These are phyloP conservation scores for Oncorhynchus nerka DNA, from an alignment of 2,113 vertebrate species.

Conservation along the genomic window DNA sequence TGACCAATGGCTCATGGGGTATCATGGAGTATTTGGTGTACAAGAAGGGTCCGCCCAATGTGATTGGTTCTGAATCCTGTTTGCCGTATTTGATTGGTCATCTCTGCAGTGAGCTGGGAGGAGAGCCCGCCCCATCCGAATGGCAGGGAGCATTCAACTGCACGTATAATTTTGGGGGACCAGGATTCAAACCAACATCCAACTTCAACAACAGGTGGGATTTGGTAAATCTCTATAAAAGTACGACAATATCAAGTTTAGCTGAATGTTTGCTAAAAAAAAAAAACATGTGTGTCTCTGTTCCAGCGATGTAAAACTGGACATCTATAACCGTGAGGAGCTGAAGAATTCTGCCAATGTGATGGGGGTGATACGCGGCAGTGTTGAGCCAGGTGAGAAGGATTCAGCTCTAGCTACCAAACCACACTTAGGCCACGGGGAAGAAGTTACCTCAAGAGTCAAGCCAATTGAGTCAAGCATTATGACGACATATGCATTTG, in stretches of 20 bases:
- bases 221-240: no score
- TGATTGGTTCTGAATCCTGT: not conserved
- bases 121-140: slow-evolving; percentile 18
- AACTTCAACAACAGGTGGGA: slow-evolving; percentile 62
- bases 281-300: not conserved
- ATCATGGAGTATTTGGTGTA: not conserved
- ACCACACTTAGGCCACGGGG: no score
- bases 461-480: no score
- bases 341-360: slow-evolving; percentile 81
- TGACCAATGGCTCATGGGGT: not conserved
- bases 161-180: slow-evolving; percentile 78
- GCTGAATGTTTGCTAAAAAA: not conserved
- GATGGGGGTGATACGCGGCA: slow-evolving; percentile 85
- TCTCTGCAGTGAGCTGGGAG: slow-evolving; percentile 72
- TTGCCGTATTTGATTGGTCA: not conserved
- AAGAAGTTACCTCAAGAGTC: no score
- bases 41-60: not conserved
- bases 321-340: slow-evolving; percentile 69
- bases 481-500: no score
- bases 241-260: no score
- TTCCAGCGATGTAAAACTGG: slow-evolving; percentile 79
- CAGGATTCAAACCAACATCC: slow-evolving; percentile 71
- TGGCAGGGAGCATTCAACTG: slow-evolving; percentile 85
- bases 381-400: slow-evolving; percentile 82
- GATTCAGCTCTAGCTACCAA: no score